A percentile compares a stretch with the other conserved stretches of the same genome.
These are phyloP conservation scores for Oncorhynchus gorbuscha DNA, from an alignment of 2,113 vertebrate genomes.

Conservation along the genomic window DNA sequence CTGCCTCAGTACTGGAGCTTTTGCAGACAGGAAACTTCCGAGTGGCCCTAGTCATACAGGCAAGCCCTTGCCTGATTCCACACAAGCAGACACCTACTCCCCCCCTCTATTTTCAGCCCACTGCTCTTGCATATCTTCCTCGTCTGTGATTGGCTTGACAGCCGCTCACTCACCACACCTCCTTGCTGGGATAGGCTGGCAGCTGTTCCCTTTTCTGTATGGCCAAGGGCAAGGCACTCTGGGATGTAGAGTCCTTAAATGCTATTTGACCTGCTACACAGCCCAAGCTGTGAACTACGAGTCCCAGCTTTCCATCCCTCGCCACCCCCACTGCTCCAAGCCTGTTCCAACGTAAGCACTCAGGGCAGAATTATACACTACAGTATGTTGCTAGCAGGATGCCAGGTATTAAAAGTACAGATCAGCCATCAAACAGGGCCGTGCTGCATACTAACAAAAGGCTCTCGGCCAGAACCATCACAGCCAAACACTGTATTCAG, in stretches of 20 bases:
- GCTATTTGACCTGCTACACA: constrained; percentile 58
- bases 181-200: constrained; percentile 71
- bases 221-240: constrained; percentile 72
- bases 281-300: constrained; percentile 70
- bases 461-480: constrained; percentile 33
- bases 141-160: constrained; percentile 66
- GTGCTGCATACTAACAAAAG: constrained; percentile 41
- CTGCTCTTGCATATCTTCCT: constrained; percentile 71
- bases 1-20: constrained; percentile 58
- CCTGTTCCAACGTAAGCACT: constrained; percentile 82
- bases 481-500: constrained; percentile 25
- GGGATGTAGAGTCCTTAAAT: constrained; percentile 74
- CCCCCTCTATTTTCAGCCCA: constrained; percentile 76
- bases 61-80: constrained; percentile 83
- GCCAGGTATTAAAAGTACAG: constrained; percentile 82
- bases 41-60: constrained; percentile 77
- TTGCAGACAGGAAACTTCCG: constrained; percentile 78
- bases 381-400: constrained; percentile 78
- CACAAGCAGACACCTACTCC: constrained; percentile 77
- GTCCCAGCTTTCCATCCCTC: constrained; percentile 64
- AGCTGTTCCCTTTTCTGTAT: constrained; percentile 75
- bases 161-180: constrained; percentile 80
- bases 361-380: constrained; percentile 81
- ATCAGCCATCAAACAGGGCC: constrained; percentile 68
- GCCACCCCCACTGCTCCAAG: constrained; percentile 71